phyloP scores from a whole-genome alignment of 2,113 vertebrate species.

The Lichenostomus cassidix region DNA sequence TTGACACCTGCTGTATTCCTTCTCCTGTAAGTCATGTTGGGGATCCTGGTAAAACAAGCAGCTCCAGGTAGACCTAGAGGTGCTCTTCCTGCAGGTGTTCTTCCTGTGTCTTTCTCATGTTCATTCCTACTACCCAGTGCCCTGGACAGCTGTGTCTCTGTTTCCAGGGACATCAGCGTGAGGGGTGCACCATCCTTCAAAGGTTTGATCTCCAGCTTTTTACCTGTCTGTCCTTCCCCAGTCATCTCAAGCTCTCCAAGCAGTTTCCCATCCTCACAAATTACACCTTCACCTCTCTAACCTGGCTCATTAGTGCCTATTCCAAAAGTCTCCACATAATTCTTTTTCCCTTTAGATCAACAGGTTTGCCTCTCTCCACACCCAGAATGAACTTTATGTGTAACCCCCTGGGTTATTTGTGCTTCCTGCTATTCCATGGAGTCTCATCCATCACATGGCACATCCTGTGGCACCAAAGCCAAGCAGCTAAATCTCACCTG shows the following conservation, averaged over 20 bases:
- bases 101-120: background rate
- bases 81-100: background rate
- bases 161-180: fast-evolving
- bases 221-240: background rate
- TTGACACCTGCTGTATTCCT: background rate
- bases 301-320: background rate
- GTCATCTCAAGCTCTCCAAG: background rate
- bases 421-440: background rate
- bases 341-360: background rate
- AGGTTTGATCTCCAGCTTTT: background rate
- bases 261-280: background rate
- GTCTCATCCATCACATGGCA: fast-evolving
- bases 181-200: too few species aligned
- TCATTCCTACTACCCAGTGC: background rate
- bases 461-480: background rate
- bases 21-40: background rate
- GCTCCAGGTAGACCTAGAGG: background rate
- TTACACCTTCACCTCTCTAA: background rate
- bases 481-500: background rate
- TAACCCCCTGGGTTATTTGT: fast-evolving
- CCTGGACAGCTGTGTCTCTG: background rate
- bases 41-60: too few species aligned
- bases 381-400: background rate
- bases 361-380: background rate
- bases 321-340: background rate